Evolutionary conservation across 2,797 vertebrate species (phyloP).

Genomic region (Bucorvus abyssinicus): DNA sequence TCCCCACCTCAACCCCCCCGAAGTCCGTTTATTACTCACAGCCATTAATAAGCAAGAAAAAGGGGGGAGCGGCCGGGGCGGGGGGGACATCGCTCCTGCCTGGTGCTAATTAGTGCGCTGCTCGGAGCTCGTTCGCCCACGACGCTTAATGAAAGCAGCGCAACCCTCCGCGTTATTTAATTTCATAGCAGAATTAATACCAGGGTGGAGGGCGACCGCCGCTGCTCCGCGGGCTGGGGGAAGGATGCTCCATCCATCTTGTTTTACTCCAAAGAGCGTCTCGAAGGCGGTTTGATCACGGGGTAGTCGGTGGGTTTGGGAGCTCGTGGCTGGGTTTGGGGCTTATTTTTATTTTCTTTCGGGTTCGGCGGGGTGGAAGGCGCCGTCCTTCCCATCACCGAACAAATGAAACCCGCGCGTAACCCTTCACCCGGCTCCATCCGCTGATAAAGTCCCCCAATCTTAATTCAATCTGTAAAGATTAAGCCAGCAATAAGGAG

Average conservation of each 20-base stretch:
- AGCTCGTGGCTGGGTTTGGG: neutral
- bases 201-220: neutral
- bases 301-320: neutral
- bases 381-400: neutral
- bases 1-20: neutral
- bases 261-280: neutral
- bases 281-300: conserved; percentile 10
- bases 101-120: conserved; percentile 40
- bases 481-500: conserved; percentile 66
- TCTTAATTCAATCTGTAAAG: conserved; percentile 79
- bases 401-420: neutral
- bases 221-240: neutral
- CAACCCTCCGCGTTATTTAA: conserved; percentile 1
- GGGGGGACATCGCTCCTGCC: neutral
- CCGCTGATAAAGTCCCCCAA: conserved; percentile 46
- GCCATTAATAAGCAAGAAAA: neutral
- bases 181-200: conserved; percentile 38
- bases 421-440: conserved; percentile 31
- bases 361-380: neutral
- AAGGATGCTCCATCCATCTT: conserved; percentile 26
- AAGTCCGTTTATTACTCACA: neutral
- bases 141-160: conserved; percentile 18
- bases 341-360: neutral
- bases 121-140: neutral
- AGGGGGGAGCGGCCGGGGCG: neutral